Evolutionary conservation across 1,140 invertebrate genomes (phyloP).

Genomic region (Drosophila ambigua): DNA sequence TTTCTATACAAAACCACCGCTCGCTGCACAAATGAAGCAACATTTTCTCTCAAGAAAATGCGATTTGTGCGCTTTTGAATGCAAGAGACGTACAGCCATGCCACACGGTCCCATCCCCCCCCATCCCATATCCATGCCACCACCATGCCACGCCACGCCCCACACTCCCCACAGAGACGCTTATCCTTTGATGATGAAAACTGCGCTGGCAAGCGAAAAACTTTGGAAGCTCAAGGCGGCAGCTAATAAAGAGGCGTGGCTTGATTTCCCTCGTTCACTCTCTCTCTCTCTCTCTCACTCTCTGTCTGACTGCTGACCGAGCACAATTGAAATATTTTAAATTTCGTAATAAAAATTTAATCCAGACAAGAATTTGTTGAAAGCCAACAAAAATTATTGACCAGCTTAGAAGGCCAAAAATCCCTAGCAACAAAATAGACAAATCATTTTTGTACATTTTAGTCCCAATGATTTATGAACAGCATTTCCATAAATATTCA

Average conservation of each 20-base stretch:
- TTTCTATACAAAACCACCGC: constrained; percentile 77
- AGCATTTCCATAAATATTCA: no score
- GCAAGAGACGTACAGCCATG: constrained; percentile 69
- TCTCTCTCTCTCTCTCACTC: not conserved
- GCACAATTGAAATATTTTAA: constrained; percentile 45
- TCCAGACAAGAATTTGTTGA: not conserved
- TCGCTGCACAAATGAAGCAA: constrained; percentile 78
- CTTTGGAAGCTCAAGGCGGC: constrained; percentile 44
- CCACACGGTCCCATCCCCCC: constrained; percentile 16
- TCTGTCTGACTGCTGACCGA: constrained; percentile 34
- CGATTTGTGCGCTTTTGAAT: constrained; percentile 81
- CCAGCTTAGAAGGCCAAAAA: no score
- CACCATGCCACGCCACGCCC: not conserved
- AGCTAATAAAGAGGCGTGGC: constrained; percentile 63
- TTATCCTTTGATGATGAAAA: constrained; percentile 77
- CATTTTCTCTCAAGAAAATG: constrained; percentile 80
- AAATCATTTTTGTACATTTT: no score
- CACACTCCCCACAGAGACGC: constrained; percentile 31
- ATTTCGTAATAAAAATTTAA: constrained; percentile 31
- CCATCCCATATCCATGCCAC: not conserved
- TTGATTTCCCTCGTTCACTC: constrained; percentile 7
- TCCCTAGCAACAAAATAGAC: no score
- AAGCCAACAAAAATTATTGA: not conserved
- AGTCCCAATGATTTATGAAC: no score
- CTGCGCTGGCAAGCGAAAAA: constrained; percentile 70